Evolutionary conservation across 2,797 vertebrate genomes (phyloP).

Genomic region (Megalops cyprinoides): DNA sequence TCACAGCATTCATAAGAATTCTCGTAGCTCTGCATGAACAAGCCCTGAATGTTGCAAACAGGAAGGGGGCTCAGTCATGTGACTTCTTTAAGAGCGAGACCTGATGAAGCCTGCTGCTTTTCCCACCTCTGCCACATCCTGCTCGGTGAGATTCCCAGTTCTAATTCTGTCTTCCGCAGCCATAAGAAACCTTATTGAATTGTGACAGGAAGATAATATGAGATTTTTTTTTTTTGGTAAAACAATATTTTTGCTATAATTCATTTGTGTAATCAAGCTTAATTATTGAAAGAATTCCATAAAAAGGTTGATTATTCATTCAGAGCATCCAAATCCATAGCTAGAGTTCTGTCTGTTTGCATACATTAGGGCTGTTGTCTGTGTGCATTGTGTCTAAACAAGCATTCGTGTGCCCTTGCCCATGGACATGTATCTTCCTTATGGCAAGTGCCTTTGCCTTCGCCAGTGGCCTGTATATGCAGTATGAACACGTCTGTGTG

Average conservation of each 20-base stretch:
- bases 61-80: not conserved
- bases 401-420: slow-evolving; percentile 1
- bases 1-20: not conserved
- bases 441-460: not conserved
- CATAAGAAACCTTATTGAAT: no score
- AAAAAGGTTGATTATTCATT: not conserved
- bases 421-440: not conserved
- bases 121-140: not conserved
- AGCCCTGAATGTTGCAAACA: not conserved
- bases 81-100: not conserved
- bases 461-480: not conserved
- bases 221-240: not conserved
- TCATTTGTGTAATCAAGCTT: not conserved
- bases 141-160: not conserved
- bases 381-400: not conserved
- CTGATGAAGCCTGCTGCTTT: not conserved
- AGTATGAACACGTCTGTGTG: slow-evolving; percentile 2
- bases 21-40: not conserved
- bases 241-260: not conserved
- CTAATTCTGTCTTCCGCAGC: not conserved
- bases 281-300: not conserved
- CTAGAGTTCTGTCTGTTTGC: not conserved
- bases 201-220: no score
- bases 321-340: not conserved
- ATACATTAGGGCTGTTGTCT: not conserved